A percentile compares a stretch with the other conserved stretches of the same genome.
These are phyloP conservation scores for Cinara cedri DNA, from an alignment of 2,888 invertebrate species.

Conservation along the genomic window DNA sequence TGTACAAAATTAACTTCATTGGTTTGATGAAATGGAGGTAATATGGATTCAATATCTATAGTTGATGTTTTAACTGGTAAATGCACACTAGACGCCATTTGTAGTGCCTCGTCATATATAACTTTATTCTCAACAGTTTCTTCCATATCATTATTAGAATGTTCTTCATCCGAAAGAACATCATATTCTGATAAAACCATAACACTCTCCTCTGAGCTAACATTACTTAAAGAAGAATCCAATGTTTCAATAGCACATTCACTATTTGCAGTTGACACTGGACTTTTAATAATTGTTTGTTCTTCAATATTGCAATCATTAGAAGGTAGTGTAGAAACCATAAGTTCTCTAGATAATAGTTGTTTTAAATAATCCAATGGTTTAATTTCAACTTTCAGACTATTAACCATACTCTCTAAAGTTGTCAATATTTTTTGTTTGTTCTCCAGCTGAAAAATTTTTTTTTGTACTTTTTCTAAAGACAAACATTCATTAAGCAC, in stretches of 20 bases:
- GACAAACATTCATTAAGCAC: conserved; percentile 46
- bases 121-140: conserved; percentile 34
- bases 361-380: conserved; percentile 51
- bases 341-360: conserved; percentile 6
- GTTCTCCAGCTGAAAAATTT: conserved; percentile 40
- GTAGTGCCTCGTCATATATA: conserved; percentile 28
- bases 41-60: not conserved
- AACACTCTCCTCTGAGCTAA: conserved; percentile 40
- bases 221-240: conserved; percentile 28
- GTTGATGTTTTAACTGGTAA: not conserved
- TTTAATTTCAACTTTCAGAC: conserved; percentile 31
- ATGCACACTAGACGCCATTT: conserved; percentile 26
- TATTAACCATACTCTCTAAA: conserved; percentile 21
- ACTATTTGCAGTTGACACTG: not conserved
- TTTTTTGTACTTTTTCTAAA: conserved; percentile 30
- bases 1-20: not conserved
- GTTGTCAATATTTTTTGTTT: conserved; percentile 33
- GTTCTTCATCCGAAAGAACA: conserved; percentile 32
- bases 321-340: not conserved
- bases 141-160: conserved; percentile 1
- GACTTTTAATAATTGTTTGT: not conserved
- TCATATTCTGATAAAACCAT: conserved; percentile 40
- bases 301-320: not conserved
- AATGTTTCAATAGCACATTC: conserved; percentile 26
- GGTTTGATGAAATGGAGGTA: not conserved